Conservation (phyloP, 2,113 vertebrate species). For the Grus americana region DNA sequence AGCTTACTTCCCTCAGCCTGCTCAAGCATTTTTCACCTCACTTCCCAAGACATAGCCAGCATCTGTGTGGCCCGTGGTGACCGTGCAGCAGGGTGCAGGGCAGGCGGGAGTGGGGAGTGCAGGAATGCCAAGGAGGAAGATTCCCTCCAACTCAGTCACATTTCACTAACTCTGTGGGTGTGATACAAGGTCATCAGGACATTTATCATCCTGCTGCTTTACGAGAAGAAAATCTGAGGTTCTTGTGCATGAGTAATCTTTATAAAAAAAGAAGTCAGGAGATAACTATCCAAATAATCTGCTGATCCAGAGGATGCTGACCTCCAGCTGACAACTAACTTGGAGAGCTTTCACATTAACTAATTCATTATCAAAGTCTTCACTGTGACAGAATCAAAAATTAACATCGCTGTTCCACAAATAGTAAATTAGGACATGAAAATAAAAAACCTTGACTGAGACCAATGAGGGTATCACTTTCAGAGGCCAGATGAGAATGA, state of each 20-base stretch:
- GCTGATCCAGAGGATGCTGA: not conserved
- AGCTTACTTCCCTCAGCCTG: not conserved
- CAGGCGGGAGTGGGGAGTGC: not conserved
- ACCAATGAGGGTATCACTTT: not conserved
- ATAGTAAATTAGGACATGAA: not conserved
- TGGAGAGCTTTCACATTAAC: not conserved
- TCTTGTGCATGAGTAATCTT: not conserved
- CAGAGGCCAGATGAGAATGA: not conserved
- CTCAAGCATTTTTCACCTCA: not conserved
- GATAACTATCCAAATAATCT: not conserved
- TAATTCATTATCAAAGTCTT: not conserved
- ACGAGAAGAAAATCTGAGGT: not conserved
- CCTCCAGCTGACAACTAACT: not conserved
- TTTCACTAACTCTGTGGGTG: not conserved
- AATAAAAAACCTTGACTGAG: not conserved
- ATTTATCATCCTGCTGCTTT: not conserved
- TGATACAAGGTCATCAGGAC: not conserved
- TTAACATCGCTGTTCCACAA: not conserved
- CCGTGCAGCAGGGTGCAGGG: not conserved
- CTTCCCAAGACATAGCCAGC: not conserved
- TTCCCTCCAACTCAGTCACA: not conserved
- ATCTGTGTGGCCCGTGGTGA: fast-evolving
- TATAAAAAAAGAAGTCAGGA: not conserved
- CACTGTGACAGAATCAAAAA: not conserved
- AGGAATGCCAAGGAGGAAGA: not conserved